These are phyloP conservation scores for Eulemur mongoz DNA, from an alignment of 2,797 vertebrate species.

Conservation along the genomic window DNA sequence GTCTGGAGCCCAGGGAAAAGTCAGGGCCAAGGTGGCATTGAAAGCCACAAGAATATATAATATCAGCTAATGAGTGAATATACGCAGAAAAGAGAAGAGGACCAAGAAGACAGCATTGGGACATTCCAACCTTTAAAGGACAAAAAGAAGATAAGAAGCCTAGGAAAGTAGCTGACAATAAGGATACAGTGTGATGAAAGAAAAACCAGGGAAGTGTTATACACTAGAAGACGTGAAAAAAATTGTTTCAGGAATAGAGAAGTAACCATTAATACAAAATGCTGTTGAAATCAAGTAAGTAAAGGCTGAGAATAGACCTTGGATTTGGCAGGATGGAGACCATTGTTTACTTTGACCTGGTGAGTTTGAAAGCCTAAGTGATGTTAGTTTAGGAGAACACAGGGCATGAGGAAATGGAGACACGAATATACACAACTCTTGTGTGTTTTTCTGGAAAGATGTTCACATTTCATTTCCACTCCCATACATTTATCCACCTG, in stretches of 20 bases:
- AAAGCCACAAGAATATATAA: neutral
- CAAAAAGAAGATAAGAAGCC: neutral
- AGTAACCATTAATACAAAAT: neutral
- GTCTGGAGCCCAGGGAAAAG: neutral
- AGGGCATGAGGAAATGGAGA: neutral
- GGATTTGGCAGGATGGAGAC: neutral
- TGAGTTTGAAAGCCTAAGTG: neutral
- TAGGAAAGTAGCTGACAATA: neutral
- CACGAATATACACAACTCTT: neutral
- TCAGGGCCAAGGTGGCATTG: neutral
- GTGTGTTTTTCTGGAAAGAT: neutral
- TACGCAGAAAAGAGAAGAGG: neutral
- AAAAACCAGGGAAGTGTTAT: neutral
- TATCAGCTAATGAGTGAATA: neutral
- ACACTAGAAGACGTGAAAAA: neutral
- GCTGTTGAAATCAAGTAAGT: neutral
- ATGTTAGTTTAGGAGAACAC: neutral
- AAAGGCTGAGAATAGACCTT: neutral
- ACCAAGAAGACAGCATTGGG: neutral
- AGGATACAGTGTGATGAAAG: neutral
- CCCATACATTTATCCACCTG: neutral
- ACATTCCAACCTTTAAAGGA: neutral
- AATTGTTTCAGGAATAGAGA: neutral
- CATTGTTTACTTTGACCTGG: neutral
- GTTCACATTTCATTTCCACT: neutral